phyloP scores from a whole-genome alignment of 2,113 vertebrate genomes.

The Capricornis sumatraensis region DNA sequence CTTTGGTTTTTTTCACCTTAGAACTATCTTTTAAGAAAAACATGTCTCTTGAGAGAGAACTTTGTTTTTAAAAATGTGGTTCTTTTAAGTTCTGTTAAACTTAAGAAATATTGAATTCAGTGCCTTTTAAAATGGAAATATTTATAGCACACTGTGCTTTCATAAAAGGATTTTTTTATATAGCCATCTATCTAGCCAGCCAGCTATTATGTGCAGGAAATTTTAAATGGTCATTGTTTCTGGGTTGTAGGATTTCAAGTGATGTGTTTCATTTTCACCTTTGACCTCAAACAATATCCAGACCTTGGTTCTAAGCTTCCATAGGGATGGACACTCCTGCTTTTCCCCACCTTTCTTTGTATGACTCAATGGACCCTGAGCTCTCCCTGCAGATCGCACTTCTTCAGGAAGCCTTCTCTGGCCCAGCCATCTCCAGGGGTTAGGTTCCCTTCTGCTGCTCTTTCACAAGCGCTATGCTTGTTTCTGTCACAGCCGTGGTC shows the following conservation, averaged over 20 bases:
- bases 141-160: not conserved
- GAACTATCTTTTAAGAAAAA: constrained; percentile 17
- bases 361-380: not conserved
- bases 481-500: not conserved
- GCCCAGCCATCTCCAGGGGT: not conserved
- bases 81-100: constrained; percentile 42
- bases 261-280: not conserved
- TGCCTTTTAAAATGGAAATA: not conserved
- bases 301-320: not conserved
- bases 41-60: not conserved
- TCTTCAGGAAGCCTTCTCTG: not conserved
- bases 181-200: not conserved
- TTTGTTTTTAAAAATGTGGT: not conserved
- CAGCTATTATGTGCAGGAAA: not conserved
- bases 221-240: not conserved
- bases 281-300: not conserved
- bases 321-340: not conserved
- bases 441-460: not conserved
- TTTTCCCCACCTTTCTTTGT: not conserved
- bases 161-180: constrained; percentile 7
- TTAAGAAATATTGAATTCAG: constrained; percentile 1
- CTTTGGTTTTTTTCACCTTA: not conserved
- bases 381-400: not conserved
- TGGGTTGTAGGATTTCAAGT: not conserved
- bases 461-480: too few relatives aligned